A percentile compares a stretch with the other conserved stretches of the same genome.
Evolutionary conservation across 1,140 invertebrate species (phyloP).

Genomic region (Vanessa atalanta): DNA sequence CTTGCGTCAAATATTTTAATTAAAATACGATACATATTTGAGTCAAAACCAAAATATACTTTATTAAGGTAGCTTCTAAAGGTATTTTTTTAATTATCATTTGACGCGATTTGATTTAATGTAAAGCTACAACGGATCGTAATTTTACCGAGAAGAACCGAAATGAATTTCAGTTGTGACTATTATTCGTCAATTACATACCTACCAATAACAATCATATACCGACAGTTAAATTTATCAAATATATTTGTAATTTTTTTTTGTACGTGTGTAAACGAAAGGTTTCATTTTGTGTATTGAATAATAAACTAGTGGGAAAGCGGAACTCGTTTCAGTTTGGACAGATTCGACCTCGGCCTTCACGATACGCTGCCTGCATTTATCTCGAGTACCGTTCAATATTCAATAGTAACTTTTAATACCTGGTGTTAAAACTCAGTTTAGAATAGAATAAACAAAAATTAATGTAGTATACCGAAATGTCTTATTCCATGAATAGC

Average conservation of each 20-base stretch:
- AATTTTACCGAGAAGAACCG: no score
- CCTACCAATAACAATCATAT: no score
- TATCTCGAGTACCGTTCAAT: not conserved
- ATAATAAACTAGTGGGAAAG: slow-evolving; percentile 23
- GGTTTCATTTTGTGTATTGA: not conserved
- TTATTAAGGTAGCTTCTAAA: no score
- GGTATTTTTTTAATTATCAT: no score
- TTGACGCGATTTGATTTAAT: no score
- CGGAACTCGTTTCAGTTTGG: slow-evolving; percentile 24
- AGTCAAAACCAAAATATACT: no score
- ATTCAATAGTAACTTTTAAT: not conserved
- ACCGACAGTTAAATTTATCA: no score
- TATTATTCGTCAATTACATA: no score
- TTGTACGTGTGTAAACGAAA: not conserved
- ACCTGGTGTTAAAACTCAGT: not conserved
- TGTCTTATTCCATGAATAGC: slow-evolving; percentile 31
- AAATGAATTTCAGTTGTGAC: no score
- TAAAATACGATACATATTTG: no score
- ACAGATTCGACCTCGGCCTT: slow-evolving; percentile 31
- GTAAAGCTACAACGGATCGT: no score
- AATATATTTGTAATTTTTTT: not conserved
- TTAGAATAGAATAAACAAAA: not conserved
- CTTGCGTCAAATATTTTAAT: no score
- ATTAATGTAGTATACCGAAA: slow-evolving; percentile 16
- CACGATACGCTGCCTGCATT: slow-evolving; percentile 34